Conservation (phyloP, 2,888 invertebrate genomes). For the Metacarcinus magister region DNA sequence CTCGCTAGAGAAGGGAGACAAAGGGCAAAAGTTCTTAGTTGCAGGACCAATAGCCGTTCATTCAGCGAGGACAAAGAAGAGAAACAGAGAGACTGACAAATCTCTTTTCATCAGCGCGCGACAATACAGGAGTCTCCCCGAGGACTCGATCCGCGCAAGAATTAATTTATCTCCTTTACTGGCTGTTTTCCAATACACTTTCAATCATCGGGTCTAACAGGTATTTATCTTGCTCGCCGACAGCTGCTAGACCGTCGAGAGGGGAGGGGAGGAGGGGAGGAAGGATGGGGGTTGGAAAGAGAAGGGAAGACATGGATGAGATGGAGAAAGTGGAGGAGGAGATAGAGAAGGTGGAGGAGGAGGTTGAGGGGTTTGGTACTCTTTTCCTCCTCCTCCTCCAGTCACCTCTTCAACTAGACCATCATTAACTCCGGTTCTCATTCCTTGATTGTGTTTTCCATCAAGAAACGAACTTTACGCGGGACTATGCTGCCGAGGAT, state of each 20-base stretch:
- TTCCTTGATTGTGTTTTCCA: slow-evolving; percentile 45
- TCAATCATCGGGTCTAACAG: slow-evolving; percentile 76
- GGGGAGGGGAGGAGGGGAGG: neutral
- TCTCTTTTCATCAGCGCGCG: slow-evolving; percentile 69
- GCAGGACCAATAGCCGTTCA: slow-evolving; percentile 59
- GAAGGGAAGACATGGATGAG: neutral
- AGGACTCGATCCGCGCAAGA: slow-evolving; percentile 57
- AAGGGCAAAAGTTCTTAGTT: slow-evolving; percentile 63
- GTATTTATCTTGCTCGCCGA: slow-evolving; percentile 72
- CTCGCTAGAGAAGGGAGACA: neutral
- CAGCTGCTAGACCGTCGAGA: slow-evolving; percentile 34
- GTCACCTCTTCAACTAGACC: slow-evolving; percentile 31
- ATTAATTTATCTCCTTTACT: slow-evolving; percentile 79
- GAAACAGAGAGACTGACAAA: slow-evolving; percentile 73
- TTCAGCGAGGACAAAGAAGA: slow-evolving; percentile 67
- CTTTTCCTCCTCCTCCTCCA: neutral
- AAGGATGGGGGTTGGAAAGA: neutral
- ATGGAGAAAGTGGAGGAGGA: neutral
- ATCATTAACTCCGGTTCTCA: slow-evolving; percentile 41
- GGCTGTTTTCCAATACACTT: slow-evolving; percentile 78
- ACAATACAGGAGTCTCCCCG: slow-evolving; percentile 19
- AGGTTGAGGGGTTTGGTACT: neutral
- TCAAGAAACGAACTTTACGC: slow-evolving; percentile 16
- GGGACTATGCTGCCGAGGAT: neutral
- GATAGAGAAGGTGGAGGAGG: neutral